phyloP scores from a whole-genome alignment of 2,113 vertebrate genomes.

The Halcyon malimbica region DNA sequence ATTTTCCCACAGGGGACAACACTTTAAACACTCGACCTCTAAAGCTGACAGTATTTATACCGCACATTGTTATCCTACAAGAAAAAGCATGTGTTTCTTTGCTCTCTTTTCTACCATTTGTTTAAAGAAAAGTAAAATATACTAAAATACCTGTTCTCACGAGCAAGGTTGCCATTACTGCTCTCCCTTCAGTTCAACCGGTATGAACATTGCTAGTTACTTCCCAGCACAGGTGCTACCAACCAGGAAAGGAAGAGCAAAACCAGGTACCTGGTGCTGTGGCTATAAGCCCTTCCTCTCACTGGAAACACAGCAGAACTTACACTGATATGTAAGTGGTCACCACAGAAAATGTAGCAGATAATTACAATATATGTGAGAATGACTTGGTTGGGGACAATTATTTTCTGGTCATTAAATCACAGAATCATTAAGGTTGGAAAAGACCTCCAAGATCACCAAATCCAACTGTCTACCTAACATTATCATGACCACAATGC shows the following conservation, averaged over 20 bases:
- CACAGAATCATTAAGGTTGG: too few relatives aligned
- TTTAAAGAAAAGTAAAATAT: neutral
- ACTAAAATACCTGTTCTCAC: neutral
- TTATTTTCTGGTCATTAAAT: neutral
- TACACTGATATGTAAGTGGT: too few relatives aligned
- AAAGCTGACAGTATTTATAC: neutral
- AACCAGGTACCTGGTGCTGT: neutral
- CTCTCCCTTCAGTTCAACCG: neutral
- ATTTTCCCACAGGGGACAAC: neutral
- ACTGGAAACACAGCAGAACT: neutral
- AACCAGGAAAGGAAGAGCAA: neutral
- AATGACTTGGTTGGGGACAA: neutral
- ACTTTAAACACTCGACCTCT: neutral
- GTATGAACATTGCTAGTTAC: neutral
- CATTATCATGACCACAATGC: too few relatives aligned
- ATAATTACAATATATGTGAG: neutral
- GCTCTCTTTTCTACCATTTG: neutral
- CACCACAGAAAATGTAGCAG: neutral
- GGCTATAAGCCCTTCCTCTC: neutral
- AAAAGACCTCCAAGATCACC: too few relatives aligned
- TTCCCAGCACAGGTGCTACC: neutral
- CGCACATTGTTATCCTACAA: neutral
- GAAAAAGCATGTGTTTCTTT: neutral
- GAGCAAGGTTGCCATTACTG: neutral
- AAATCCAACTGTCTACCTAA: too few relatives aligned